Conservation (phyloP, 2,888 invertebrate species). For the Tryphoninae sp. region DNA sequence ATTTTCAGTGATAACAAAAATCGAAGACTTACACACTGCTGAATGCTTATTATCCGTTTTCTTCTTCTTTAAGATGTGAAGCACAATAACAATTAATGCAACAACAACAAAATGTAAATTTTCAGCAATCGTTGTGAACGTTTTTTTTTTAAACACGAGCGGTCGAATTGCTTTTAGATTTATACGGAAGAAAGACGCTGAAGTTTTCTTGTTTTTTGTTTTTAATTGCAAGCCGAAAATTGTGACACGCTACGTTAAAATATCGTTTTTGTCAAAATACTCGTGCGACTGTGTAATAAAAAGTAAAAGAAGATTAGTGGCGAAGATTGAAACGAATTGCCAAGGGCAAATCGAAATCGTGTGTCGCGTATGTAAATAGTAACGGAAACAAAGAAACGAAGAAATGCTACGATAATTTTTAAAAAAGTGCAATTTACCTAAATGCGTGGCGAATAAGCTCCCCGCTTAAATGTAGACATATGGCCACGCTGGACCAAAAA, state of each 20-base stretch:
- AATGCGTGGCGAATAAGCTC: conserved; percentile 69
- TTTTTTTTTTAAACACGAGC: conserved; percentile 37
- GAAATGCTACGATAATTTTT: conserved; percentile 61
- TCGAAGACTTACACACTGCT: conserved; percentile 40
- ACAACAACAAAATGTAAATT: conserved; percentile 2
- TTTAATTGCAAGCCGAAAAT: conserved; percentile 39
- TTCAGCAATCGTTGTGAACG: conserved; percentile 14
- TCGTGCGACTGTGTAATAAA: conserved; percentile 8
- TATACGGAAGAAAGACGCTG: conserved; percentile 23
- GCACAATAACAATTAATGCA: conserved; percentile 56
- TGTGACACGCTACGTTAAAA: conserved; percentile 30
- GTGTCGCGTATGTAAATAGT: conserved; percentile 65
- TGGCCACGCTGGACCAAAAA: conserved; percentile 67
- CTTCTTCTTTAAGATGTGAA: conserved; percentile 43
- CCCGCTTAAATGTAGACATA: conserved; percentile 45
- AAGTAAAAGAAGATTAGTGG: conserved; percentile 34
- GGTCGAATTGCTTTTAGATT: conserved; percentile 36
- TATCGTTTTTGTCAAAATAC: conserved; percentile 32
- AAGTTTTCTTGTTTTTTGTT: conserved; percentile 26
- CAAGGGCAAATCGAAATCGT: conserved; percentile 62
- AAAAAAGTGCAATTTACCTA: conserved; percentile 75
- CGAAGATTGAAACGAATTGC: conserved; percentile 38
- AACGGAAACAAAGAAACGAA: conserved; percentile 30
- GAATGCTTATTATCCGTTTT: conserved; percentile 27
- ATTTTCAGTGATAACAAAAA: conserved; percentile 43